Conservation (phyloP, 2,888 invertebrate species). For the Oconnorella tubifera region DNA sequence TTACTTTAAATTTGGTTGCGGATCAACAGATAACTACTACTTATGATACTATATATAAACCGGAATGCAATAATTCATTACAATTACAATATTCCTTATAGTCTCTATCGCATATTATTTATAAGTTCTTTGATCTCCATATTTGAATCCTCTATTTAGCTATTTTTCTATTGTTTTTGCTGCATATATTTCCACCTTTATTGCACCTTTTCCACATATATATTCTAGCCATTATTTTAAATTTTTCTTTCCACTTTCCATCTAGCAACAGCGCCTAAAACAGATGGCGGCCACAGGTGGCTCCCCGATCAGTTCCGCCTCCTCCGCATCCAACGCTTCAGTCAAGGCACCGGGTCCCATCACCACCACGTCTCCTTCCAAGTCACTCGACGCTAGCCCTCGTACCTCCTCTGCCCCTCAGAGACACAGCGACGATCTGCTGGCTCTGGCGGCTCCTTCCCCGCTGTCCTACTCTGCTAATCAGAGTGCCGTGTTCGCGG, state of each 20-base stretch:
- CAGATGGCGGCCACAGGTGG: constrained; percentile 23
- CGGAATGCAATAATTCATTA: no score
- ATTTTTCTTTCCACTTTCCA: background rate
- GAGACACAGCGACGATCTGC: constrained; percentile 39
- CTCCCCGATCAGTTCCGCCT: constrained; percentile 17
- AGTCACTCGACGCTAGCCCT: constrained; percentile 1
- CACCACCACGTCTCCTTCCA: constrained; percentile 12
- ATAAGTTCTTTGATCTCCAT: no score
- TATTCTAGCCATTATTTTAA: background rate
- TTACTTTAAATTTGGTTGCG: no score
- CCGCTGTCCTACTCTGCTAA: constrained; percentile 17
- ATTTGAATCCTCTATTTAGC: no score
- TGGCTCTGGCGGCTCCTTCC: constrained; percentile 33
- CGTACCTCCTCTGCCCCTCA: constrained; percentile 13
- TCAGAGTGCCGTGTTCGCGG: background rate
- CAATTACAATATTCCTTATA: no score
- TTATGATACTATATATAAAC: no score
- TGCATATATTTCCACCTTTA: background rate
- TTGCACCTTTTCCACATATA: no score
- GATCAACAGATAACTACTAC: no score
- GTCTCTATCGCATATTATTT: no score
- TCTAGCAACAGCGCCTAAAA: constrained; percentile 25
- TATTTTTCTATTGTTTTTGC: no score
- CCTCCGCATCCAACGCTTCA: constrained; percentile 16
- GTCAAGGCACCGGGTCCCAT: constrained; percentile 2